These are phyloP conservation scores for Monodelphis domestica DNA, from an alignment of 2,797 vertebrate genomes.

Conservation along the genomic window DNA sequence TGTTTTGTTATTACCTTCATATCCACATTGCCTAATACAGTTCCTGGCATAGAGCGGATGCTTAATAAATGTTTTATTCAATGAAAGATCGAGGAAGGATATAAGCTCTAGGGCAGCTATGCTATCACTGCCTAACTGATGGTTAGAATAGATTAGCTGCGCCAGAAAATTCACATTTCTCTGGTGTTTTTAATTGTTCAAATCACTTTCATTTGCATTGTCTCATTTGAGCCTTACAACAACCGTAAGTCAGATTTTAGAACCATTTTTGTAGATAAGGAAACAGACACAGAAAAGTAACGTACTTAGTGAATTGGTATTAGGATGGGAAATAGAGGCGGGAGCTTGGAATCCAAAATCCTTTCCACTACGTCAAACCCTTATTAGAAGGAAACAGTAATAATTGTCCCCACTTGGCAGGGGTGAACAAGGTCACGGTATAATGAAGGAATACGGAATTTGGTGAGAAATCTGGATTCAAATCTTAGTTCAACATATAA, in stretches of 20 bases:
- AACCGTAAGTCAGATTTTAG: background rate
- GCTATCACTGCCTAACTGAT: background rate
- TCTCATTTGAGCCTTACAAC: background rate
- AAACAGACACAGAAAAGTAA: background rate
- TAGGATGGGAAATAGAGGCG: background rate
- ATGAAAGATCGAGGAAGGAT: background rate
- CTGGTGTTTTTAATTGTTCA: background rate
- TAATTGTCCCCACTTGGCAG: background rate
- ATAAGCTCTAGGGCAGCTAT: background rate
- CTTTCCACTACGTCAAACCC: background rate
- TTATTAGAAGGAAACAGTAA: background rate
- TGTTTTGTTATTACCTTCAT: too few species aligned
- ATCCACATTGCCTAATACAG: background rate
- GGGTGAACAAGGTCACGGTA: background rate
- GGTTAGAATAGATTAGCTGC: background rate
- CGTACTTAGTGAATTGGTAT: background rate
- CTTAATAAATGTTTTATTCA: background rate
- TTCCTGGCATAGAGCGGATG: background rate
- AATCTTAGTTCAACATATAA: background rate
- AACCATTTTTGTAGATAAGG: background rate
- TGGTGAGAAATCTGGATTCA: background rate
- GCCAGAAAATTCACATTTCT: background rate
- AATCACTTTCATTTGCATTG: background rate
- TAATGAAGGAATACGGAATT: background rate
- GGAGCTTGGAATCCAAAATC: background rate